phyloP scores from a whole-genome alignment of 2,888 invertebrate genomes.

The Aporophyla lueneburgensis region DNA sequence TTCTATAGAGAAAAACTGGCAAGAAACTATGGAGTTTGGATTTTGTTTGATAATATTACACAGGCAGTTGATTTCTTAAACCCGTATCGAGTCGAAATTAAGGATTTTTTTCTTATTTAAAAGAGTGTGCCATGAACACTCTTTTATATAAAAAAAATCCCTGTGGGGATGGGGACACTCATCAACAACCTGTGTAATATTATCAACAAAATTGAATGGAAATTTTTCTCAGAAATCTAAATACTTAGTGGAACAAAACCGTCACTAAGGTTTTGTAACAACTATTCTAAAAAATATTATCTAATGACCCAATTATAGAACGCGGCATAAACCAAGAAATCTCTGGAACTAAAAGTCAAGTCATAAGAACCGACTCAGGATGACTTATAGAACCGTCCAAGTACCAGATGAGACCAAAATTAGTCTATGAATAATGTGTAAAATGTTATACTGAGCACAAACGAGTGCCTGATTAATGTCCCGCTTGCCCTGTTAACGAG shows the following conservation, averaged over 20 bases:
- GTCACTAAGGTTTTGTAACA: too few relatives aligned
- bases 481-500: constrained; percentile 46
- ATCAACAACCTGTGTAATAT: too few relatives aligned
- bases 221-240: not conserved
- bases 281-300: not conserved
- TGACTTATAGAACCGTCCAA: constrained; percentile 11
- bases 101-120: too few relatives aligned
- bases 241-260: not conserved
- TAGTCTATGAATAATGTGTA: constrained; percentile 51
- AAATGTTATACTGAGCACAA: constrained; percentile 43
- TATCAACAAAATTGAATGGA: not conserved
- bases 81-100: too few relatives aligned
- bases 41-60: too few relatives aligned
- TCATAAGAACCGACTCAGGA: constrained; percentile 1
- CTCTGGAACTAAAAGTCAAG: not conserved
- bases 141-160: too few relatives aligned
- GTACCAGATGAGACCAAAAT: constrained; percentile 30
- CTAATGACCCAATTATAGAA: not conserved
- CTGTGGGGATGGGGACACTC: too few relatives aligned
- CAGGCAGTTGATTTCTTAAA: too few relatives aligned
- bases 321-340: not conserved
- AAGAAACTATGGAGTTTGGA: too few relatives aligned
- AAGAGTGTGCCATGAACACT: too few relatives aligned
- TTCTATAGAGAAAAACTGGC: too few relatives aligned
- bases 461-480: constrained; percentile 54